Conservation (phyloP, 2,888 invertebrate species). For the Sialis fuliginosa region DNA sequence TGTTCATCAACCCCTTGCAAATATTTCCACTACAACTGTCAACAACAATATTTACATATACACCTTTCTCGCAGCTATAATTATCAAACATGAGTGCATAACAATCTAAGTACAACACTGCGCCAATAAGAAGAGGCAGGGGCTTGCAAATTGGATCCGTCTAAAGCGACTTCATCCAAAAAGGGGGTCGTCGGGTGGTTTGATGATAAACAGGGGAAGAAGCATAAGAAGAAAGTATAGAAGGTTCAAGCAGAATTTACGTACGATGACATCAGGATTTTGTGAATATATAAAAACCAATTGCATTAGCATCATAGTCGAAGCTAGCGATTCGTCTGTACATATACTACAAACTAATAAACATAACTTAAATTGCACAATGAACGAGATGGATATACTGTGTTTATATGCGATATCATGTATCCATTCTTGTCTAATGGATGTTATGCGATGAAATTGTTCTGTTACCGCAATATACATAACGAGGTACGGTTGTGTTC, state of each 20-base stretch:
- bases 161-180: neutral
- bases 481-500: too few relatives aligned
- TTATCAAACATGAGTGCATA: neutral
- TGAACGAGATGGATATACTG: too few relatives aligned
- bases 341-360: too few relatives aligned
- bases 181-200: neutral
- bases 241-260: neutral
- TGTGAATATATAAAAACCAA: conserved; percentile 20
- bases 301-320: conserved; percentile 21
- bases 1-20: too few relatives aligned
- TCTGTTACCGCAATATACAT: too few relatives aligned
- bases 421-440: too few relatives aligned
- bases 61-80: too few relatives aligned
- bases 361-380: too few relatives aligned
- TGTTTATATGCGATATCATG: too few relatives aligned
- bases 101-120: neutral
- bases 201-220: neutral
- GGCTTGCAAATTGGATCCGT: conserved; percentile 13
- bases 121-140: conserved; percentile 9
- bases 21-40: too few relatives aligned
- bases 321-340: conserved; percentile 10
- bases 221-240: neutral
- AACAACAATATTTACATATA: too few relatives aligned
- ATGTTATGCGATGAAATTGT: too few relatives aligned
- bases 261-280: conserved; percentile 3